Evolutionary conservation across 1,140 invertebrate species (phyloP).

Genomic region (Achroia grisella): DNA sequence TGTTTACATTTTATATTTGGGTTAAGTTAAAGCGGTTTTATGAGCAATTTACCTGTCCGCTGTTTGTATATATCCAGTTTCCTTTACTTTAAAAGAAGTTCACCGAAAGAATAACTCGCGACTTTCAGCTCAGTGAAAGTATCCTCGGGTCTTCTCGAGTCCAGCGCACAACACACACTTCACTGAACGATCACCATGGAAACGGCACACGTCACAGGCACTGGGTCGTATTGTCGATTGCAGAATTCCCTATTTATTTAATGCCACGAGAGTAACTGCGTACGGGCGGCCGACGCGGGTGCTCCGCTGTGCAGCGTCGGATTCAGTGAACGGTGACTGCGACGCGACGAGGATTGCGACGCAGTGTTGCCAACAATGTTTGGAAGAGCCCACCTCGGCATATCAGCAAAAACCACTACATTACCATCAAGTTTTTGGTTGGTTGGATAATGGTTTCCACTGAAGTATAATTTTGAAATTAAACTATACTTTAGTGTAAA

Average conservation of each 20-base stretch:
- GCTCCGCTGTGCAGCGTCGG: neutral
- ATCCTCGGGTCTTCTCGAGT: slow-evolving; percentile 58
- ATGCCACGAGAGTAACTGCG: slow-evolving; percentile 16
- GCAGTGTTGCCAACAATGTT: too few relatives aligned
- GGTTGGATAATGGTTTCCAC: too few relatives aligned
- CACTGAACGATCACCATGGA: slow-evolving; percentile 29
- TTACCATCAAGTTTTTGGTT: too few relatives aligned
- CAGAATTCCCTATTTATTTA: slow-evolving; percentile 5
- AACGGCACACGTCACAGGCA: slow-evolving; percentile 30
- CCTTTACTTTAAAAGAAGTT: slow-evolving; percentile 47
- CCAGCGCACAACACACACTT: slow-evolving; percentile 34
- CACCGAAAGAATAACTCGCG: slow-evolving; percentile 60
- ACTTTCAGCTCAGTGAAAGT: slow-evolving; percentile 72
- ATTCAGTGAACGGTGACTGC: neutral
- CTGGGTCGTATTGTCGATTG: slow-evolving; percentile 1
- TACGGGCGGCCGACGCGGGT: neutral
- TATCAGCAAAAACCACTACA: too few relatives aligned
- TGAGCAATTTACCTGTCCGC: slow-evolving; percentile 35
- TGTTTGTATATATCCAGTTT: slow-evolving; percentile 24
- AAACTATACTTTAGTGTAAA: too few relatives aligned
- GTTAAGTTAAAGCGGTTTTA: neutral
- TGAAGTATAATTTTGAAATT: too few relatives aligned
- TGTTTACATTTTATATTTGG: too few relatives aligned
- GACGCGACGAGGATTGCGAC: neutral
- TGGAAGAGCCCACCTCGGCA: too few relatives aligned